Evolutionary conservation across 2,113 vertebrate species (phyloP).

Genomic region (Ploceus nigricollis): DNA sequence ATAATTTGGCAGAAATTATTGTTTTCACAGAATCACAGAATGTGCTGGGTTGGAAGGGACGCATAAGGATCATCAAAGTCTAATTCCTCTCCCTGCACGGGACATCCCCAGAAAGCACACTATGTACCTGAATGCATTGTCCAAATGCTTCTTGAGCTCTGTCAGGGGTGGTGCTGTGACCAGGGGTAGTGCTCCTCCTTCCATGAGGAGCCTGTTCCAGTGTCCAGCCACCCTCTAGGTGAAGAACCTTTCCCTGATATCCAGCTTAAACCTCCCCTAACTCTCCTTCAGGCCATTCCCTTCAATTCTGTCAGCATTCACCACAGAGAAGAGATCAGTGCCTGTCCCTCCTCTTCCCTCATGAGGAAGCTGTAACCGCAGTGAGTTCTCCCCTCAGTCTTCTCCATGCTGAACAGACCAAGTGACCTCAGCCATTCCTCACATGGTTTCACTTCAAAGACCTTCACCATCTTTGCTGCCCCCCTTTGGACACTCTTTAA

Average conservation of each 20-base stretch:
- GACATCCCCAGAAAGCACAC: neutral
- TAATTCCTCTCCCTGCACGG: neutral
- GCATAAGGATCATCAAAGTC: neutral
- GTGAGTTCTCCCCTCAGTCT: neutral
- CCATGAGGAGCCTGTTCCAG: neutral
- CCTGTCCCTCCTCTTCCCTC: neutral
- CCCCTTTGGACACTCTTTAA: accelerated
- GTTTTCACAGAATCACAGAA: neutral
- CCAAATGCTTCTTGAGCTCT: too few species aligned
- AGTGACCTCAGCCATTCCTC: neutral
- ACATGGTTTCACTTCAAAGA: accelerated
- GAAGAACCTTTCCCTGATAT: neutral
- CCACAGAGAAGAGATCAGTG: neutral
- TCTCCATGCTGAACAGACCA: neutral
- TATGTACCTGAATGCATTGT: neutral
- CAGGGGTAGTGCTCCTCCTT: neutral
- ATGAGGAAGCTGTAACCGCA: neutral
- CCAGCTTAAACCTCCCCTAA: neutral
- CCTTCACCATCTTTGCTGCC: accelerated
- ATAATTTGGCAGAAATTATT: neutral
- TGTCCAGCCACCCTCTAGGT: accelerated
- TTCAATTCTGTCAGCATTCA: accelerated
- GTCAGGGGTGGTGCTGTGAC: too few species aligned
- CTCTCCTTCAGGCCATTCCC: accelerated
- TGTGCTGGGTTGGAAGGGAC: neutral